A percentile compares a stretch with the other conserved stretches of the same genome.
Conservation (phyloP, 92 coral and sea anemone species). For the Phenganax subtilis region DNA sequence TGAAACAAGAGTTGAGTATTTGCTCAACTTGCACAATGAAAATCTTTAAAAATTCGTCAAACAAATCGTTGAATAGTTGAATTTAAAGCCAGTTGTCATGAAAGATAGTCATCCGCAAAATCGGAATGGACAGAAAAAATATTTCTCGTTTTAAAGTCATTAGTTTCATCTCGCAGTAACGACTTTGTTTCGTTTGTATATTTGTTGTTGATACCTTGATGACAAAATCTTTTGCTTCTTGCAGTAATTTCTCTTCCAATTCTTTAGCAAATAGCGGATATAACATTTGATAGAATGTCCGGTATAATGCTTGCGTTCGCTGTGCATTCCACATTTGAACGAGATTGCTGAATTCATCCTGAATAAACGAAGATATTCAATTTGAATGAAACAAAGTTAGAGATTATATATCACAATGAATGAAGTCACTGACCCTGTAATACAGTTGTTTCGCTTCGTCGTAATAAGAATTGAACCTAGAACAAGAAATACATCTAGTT, state of each 20-base stretch:
- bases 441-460: constrained; percentile 95
- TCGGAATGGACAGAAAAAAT: too few relatives aligned
- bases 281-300: constrained; percentile 85
- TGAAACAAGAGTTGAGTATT: too few relatives aligned
- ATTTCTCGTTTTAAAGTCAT: too few relatives aligned
- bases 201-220: constrained; percentile 52
- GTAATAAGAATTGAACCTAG: constrained; percentile 72
- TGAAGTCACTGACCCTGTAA: constrained; percentile 66
- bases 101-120: too few relatives aligned
- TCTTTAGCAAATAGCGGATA: constrained; percentile 89
- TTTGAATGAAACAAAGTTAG: not conserved
- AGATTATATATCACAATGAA: not conserved
- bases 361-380: constrained; percentile 4
- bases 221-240: constrained; percentile 77
- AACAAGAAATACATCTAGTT: not conserved
- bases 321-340: constrained; percentile 98
- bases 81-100: too few relatives aligned
- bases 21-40: too few relatives aligned
- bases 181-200: too few relatives aligned
- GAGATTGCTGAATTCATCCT: constrained; percentile 97
- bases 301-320: constrained; percentile 76
- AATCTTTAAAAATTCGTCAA: too few relatives aligned
- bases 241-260: constrained; percentile 71
- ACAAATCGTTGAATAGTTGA: too few relatives aligned
- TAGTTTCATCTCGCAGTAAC: too few relatives aligned